Base-by-base conservation (phyloP, 2,113 vertebrate species). In the Anarrhichthys ocellatus region DNA sequence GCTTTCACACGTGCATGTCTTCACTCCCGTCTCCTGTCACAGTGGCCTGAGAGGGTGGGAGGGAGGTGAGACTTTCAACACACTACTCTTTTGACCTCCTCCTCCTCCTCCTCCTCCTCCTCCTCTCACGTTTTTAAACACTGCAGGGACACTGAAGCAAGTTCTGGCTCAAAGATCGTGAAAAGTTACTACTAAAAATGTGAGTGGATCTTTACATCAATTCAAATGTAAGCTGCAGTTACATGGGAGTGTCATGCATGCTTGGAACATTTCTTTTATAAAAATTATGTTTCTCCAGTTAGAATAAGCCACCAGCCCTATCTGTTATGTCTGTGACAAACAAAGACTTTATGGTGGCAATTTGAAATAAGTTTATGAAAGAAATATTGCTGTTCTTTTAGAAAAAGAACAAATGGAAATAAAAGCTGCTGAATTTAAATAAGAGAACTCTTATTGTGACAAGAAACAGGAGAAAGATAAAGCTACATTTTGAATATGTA, bases 1-100 rank as follows among this genome's bases (percentile, higher is more conserved):
- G 74, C 64, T 89, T 89, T 92, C 82, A 81, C 85, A 82, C 59
- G 1, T 40, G 27, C 14, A n/a, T 77, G 81, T 84, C 80, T 79
- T 84, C 78, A 61, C 83, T 78, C 59, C 74, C 52, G 76, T 88
- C 78, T 66, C 73, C 75, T 56, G 73, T 82, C 65, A 72, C 78
- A 29, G 61, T 52, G 79, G 52, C 79, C 72, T 63, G 74, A 54
- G 76, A 86, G 72, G 50, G 22, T 50, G 15, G 22, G 78, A 75
- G 66, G 69, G 44, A 81, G 74, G 82, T 84, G 88, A 85, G 83
- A 90, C 70, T 73, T 89, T 76, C 61, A 73, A 32, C 84, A 86
- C 40, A 14, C 61, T 27, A 38, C 40, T 78, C 69, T 66, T 81
- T 32, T 84, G 73, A 84, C 89, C 83, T 78, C 64, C 18, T 48